Base-by-base conservation (phyloP, 2,113 vertebrate species). In the Ibidorhyncha struthersii region DNA sequence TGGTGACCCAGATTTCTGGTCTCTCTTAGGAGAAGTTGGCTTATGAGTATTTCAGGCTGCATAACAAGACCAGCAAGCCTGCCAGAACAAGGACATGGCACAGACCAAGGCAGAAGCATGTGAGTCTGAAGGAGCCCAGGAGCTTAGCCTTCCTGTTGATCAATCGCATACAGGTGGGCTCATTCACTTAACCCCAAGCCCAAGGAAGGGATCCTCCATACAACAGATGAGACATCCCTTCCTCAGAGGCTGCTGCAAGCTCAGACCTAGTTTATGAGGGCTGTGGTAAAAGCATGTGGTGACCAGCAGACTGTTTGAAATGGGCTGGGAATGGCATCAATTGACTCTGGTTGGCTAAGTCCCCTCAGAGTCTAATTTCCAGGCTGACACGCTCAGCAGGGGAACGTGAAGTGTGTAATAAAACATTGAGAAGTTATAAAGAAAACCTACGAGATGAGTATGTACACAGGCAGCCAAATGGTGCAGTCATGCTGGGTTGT, bases 1-100 rank as follows among this genome's bases (percentile, higher is more conserved):
- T 8, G 3, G 25, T 95, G 95, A 95, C 95, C 91, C 82, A 96
- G 85, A 96, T 93, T 90, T 89, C 36, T 22, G 12, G 34, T 67
- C 29, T 89, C 86, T 73, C 32, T 38, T 18, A 50, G 56, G 36
- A 94, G 25, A 82, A 66, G 30, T 12, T 77, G 86, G 43, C 53
- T 53, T 66, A 29, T 12, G 49, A 88, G 79, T 56, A 65, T 90
- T 92, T 56, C 56, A 52, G 56, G n/a, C 70, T 78, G 38, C 56
- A 76, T 61, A 77, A 69, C 23, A 38, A 55, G 53, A 36, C 13
- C n/a, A 70, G 76, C 40, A 47, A 70, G 32, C 20, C 53, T 83
- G 58, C 59, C 40, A 62, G n/a, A 86, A 73, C 43, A 82, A 88
- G 78, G 65, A 53, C 7, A 4, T 32, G 69, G 56, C 3, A 3